Conservation (phyloP, 1,140 invertebrate species). For the Andrena cerasifolii region DNA sequence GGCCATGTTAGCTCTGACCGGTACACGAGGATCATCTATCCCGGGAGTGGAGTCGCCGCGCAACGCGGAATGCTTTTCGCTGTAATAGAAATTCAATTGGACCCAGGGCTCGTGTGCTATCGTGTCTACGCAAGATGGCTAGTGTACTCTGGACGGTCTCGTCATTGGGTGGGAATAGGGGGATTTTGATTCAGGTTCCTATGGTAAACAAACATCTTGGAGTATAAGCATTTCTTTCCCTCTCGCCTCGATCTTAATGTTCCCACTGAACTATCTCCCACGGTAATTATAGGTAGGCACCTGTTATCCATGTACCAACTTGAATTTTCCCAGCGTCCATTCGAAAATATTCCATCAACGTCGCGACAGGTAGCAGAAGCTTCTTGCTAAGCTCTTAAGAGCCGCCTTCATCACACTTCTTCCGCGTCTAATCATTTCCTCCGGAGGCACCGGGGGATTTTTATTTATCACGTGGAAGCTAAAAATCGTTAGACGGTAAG, state of each 20-base stretch:
- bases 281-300: too few relatives aligned
- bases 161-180: neutral
- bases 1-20: slow-evolving; percentile 48
- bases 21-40: slow-evolving; percentile 63
- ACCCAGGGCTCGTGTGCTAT: slow-evolving; percentile 27
- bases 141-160: neutral
- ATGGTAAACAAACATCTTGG: neutral
- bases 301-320: too few relatives aligned
- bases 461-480: neutral
- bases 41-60: slow-evolving; percentile 9
- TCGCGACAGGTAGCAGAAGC: neutral
- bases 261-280: too few relatives aligned
- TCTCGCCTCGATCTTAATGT: neutral
- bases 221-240: too few relatives aligned
- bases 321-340: too few relatives aligned
- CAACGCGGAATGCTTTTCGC: slow-evolving; percentile 38
- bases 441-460: neutral
- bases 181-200: neutral
- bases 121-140: neutral
- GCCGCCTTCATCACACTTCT: slow-evolving; percentile 14
- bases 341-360: neutral
- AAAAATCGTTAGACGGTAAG: neutral
- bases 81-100: slow-evolving; percentile 23
- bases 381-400: neutral
- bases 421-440: neutral